phyloP scores from a whole-genome alignment of 2,113 vertebrate genomes.

The Alligator mississippiensis region DNA sequence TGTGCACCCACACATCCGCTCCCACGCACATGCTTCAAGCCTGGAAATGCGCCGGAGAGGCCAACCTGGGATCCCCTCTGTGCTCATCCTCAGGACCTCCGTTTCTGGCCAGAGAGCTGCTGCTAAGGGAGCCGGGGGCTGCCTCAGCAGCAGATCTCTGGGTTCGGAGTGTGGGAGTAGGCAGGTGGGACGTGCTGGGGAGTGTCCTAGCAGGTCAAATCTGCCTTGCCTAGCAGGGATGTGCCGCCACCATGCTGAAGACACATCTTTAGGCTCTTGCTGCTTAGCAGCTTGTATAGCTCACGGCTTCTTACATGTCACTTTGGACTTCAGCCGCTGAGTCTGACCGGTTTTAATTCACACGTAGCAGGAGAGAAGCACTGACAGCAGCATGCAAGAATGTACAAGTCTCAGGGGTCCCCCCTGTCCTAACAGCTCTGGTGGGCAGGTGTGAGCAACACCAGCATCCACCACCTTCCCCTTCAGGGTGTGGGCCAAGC shows the following conservation, averaged over 20 bases:
- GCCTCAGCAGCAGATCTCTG: too few relatives aligned
- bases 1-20: too few relatives aligned
- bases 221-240: not conserved
- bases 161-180: too few relatives aligned
- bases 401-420: not conserved
- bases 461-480: not conserved
- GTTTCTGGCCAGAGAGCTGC: too few relatives aligned
- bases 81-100: too few relatives aligned
- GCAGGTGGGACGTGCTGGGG: too few relatives aligned
- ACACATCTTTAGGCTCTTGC: not conserved
- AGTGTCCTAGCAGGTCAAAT: rapidly evolving
- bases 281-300: rapidly evolving
- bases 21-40: too few relatives aligned
- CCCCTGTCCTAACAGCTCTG: not conserved
- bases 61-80: too few relatives aligned
- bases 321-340: not conserved
- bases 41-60: too few relatives aligned
- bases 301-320: not conserved
- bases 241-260: not conserved
- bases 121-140: too few relatives aligned
- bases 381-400: not conserved
- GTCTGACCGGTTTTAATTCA: not conserved
- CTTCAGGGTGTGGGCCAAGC: rapidly evolving
- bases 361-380: rapidly evolving
- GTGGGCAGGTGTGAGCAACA: not conserved